phyloP scores from a whole-genome alignment of 2,113 vertebrate genomes.

The Agapornis roseicollis region DNA sequence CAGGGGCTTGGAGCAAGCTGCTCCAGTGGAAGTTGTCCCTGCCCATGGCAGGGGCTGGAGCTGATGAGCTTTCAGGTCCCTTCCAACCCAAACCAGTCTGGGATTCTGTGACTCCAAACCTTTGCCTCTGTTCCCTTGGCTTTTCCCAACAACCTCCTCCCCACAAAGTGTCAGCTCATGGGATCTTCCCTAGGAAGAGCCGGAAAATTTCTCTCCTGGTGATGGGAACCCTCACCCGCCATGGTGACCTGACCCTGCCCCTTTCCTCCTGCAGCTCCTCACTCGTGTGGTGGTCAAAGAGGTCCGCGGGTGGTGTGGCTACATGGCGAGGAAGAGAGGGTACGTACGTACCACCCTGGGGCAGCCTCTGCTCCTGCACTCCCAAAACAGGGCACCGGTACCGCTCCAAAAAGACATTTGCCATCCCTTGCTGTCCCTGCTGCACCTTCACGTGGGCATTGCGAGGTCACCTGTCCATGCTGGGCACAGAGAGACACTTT shows the following conservation, averaged over 20 bases:
- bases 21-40: not conserved
- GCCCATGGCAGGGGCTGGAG: fast-evolving
- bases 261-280: slow-evolving; percentile 77
- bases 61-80: not conserved
- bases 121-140: not conserved
- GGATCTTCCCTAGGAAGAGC: not conserved
- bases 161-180: fast-evolving
- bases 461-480: fast-evolving
- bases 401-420: not conserved
- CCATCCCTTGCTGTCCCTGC: not conserved
- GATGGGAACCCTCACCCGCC: fast-evolving
- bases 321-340: slow-evolving; percentile 75
- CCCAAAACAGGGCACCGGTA: fast-evolving
- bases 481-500: not conserved
- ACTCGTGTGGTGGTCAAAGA: slow-evolving; percentile 91
- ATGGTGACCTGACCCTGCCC: not conserved
- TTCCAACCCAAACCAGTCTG: not conserved
- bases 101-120: not conserved
- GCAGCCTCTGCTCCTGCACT: fast-evolving
- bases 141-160: not conserved
- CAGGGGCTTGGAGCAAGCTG: too few relatives aligned
- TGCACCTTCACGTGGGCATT: fast-evolving
- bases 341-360: not conserved
- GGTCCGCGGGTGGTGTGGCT: slow-evolving; percentile 77
- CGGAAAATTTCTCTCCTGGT: fast-evolving